A percentile compares a stretch with the other conserved stretches of the same genome.
These are phyloP conservation scores for Lutraria lutraria DNA, from an alignment of 2,888 invertebrate species.

Conservation along the genomic window DNA sequence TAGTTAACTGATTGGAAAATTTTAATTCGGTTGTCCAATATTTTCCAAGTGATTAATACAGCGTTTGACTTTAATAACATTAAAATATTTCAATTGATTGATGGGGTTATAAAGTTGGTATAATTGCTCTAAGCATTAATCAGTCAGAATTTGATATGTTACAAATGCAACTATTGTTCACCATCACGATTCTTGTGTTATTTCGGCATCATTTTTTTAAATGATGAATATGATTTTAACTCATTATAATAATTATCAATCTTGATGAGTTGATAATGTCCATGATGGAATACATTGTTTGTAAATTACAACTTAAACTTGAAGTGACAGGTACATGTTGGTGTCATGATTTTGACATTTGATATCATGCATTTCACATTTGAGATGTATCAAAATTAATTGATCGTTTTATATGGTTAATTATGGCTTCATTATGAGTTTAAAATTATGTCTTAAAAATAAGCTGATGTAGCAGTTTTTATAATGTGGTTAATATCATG, in stretches of 20 bases:
- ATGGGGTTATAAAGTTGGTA: neutral
- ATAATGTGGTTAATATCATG: too few species aligned
- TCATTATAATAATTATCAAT: neutral
- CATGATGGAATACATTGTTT: neutral
- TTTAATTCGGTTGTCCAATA: too few species aligned
- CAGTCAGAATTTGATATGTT: neutral
- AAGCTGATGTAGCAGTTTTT: neutral
- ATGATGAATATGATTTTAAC: conserved; percentile 1
- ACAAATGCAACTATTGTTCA: neutral
- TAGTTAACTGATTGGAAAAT: too few species aligned
- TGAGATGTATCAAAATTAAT: neutral
- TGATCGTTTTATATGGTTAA: neutral
- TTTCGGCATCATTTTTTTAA: neutral
- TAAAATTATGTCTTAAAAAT: neutral
- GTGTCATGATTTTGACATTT: conserved; percentile 10
- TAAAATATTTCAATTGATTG: conserved; percentile 30
- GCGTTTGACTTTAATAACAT: conserved; percentile 21
- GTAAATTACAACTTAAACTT: neutral
- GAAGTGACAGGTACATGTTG: neutral
- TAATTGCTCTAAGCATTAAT: neutral
- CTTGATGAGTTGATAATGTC: neutral
- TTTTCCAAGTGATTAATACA: conserved; percentile 26
- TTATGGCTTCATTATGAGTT: neutral
- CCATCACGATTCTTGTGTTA: too few species aligned
- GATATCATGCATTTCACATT: neutral